Percentiles rank a stretch among this genome's conserved stretches.
These are phyloP conservation scores for Eutolmus rufibarbis DNA, from an alignment of 2,888 invertebrate genomes.

Conservation along the genomic window DNA sequence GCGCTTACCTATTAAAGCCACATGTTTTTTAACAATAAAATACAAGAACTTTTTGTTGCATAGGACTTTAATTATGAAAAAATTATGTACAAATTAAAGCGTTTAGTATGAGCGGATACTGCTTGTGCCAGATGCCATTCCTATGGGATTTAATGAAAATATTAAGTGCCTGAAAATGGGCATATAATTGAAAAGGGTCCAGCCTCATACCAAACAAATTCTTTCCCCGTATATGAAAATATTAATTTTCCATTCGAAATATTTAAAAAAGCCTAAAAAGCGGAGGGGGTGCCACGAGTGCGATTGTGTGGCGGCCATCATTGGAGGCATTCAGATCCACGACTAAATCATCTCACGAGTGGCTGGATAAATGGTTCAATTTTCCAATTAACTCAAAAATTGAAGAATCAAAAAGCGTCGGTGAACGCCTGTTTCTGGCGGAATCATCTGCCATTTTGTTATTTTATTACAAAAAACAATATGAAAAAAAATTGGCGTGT, in stretches of 20 bases:
- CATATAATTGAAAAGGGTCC: not conserved
- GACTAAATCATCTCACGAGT: slow-evolving; percentile 22
- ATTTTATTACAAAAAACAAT: slow-evolving; percentile 23
- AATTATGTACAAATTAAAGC: not conserved
- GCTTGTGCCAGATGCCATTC: not conserved
- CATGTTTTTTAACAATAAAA: too few relatives aligned
- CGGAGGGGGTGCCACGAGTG: not conserved
- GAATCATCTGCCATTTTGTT: slow-evolving; percentile 35
- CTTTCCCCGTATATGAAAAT: not conserved
- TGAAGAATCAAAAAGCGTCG: slow-evolving; percentile 35
- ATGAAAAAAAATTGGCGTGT: not conserved
- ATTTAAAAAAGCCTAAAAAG: not conserved
- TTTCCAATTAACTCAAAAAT: slow-evolving; percentile 40
- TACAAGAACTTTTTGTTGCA: too few relatives aligned
- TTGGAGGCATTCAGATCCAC: not conserved
- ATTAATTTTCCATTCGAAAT: slow-evolving; percentile 16
- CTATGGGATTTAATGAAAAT: not conserved
- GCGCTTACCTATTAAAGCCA: too few relatives aligned
- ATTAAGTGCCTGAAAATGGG: not conserved
- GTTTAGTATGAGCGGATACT: not conserved
- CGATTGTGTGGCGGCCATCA: not conserved
- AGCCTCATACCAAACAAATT: not conserved
- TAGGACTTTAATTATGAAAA: not conserved
- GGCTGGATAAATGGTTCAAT: slow-evolving; percentile 25
- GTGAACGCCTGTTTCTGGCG: slow-evolving; percentile 19